Base-by-base conservation (phyloP, 2,888 invertebrate species). In the Tetheella fluctuosa region DNA sequence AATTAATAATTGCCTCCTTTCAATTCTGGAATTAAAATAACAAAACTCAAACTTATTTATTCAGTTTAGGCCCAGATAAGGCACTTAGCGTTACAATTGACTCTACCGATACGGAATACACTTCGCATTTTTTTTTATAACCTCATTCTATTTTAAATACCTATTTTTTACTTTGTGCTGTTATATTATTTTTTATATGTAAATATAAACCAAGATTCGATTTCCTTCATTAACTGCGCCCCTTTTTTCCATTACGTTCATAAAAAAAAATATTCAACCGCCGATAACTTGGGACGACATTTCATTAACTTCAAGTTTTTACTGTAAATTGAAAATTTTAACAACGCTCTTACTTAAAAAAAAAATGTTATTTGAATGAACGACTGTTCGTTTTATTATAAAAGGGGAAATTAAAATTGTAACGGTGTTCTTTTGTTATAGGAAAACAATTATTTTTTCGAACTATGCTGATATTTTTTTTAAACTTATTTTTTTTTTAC, bases 281-380 rank as follows among this genome's bases (percentile, higher is more conserved):
- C 42, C 23, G 23, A 53, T 42, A 42, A 48, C 54, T 17, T 52
- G 42, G 59, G 63, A 59, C 64, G 59, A 54, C 57, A 59, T 73
- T 73, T 76, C 79, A 80, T 81, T 78, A 79, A 69, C 73, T 66
- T 60, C 39, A 55, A 67, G 65, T 74, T 81, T 83, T 84, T 79
- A 84, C 79, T 84, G 83, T 83, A 80, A 83, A 85, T 84, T 84
- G 83, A 80, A 77, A 61, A 62, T 28, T 67, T 64, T 67, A 62
- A 70, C 69, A 73, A 71, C 67, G 66, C 59, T 65, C 52, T 58
- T 58, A 64, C 53, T 64, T n/a, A n/a, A n/a, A n/a, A 58, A 61
- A 59, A 37, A 58, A 65, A 57, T 48, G 63, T 65, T 63, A 67
- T 64, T 69, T 17, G 34, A 67, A 68, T 67, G 59, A 37, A 56